phyloP scores from a whole-genome alignment of 2,888 invertebrate genomes.

The Metopia argyrocephala region DNA sequence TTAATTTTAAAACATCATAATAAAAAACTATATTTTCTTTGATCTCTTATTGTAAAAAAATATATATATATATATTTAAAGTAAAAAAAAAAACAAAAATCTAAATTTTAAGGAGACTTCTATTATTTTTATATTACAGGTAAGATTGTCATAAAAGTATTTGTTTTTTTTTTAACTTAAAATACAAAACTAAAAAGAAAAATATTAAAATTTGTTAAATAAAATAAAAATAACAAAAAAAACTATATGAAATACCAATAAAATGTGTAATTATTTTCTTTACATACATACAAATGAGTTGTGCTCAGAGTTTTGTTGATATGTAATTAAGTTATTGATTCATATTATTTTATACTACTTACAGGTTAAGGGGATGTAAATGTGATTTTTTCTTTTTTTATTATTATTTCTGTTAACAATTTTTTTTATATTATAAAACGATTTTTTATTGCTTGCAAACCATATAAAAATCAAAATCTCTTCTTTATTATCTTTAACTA shows the following conservation, averaged over 20 bases:
- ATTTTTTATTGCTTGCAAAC: conserved; percentile 37
- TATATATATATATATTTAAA: not conserved
- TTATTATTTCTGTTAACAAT: not conserved
- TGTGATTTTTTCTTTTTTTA: conserved; percentile 25
- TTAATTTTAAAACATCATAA: too few relatives aligned
- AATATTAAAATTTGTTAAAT: conserved; percentile 34
- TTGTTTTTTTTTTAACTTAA: not conserved
- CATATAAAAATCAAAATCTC: conserved; percentile 30
- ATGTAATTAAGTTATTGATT: conserved; percentile 27
- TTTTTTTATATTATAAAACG: not conserved
- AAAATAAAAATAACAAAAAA: conserved; percentile 39
- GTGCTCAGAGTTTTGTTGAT: not conserved
- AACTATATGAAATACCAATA: conserved; percentile 11
- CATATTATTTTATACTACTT: conserved; percentile 1
- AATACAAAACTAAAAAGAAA: conserved; percentile 13
- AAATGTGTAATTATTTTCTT: conserved; percentile 51
- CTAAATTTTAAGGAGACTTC: not conserved
- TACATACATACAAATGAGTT: not conserved
- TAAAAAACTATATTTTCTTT: conserved; percentile 12
- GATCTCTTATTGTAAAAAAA: conserved; percentile 48
- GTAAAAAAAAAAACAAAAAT: not conserved
- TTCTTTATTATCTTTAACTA: conserved; percentile 52
- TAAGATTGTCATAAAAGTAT: conserved; percentile 38
- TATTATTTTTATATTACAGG: conserved; percentile 31
- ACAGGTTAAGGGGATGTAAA: conserved; percentile 39